Percentiles rank a stretch among this genome's conserved stretches.
phyloP scores from a whole-genome alignment of 1,140 invertebrate species.

The Lucilia cuprina region DNA sequence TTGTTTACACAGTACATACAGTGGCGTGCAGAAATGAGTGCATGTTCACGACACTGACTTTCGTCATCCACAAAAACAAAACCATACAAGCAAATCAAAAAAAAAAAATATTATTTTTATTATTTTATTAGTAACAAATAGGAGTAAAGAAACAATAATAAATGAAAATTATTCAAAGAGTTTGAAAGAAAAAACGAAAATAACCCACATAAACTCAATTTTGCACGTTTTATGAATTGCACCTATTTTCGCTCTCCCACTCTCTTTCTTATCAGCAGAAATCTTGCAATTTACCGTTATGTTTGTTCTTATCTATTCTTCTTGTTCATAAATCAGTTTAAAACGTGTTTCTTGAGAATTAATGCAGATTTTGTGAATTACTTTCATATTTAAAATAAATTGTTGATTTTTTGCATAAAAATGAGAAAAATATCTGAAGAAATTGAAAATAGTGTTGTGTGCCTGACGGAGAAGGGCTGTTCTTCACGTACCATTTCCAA shows the following conservation, averaged over 20 bases:
- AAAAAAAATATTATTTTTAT: no score
- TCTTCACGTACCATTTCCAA: not conserved
- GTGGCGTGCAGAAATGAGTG: no score
- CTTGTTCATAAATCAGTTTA: no score
- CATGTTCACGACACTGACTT: no score
- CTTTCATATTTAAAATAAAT: not conserved
- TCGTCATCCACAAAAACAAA: no score
- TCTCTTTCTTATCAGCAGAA: not conserved
- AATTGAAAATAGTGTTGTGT: not conserved
- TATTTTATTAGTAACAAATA: no score
- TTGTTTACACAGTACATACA: no score
- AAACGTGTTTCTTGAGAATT: not conserved
- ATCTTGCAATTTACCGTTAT: not conserved
- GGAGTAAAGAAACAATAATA: no score
- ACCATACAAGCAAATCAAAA: no score
- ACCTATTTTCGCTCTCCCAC: not conserved
- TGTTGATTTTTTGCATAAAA: not conserved
- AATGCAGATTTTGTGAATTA: not conserved
- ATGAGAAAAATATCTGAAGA: not conserved
- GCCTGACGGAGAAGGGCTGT: not conserved
- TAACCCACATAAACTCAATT: not conserved
- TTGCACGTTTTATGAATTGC: not conserved
- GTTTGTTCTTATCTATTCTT: not conserved
- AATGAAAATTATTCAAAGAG: not conserved
- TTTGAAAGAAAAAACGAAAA: constrained; percentile 6